Evolutionary conservation across 1,140 invertebrate genomes (phyloP).

Genomic region (Bombus superbus): DNA sequence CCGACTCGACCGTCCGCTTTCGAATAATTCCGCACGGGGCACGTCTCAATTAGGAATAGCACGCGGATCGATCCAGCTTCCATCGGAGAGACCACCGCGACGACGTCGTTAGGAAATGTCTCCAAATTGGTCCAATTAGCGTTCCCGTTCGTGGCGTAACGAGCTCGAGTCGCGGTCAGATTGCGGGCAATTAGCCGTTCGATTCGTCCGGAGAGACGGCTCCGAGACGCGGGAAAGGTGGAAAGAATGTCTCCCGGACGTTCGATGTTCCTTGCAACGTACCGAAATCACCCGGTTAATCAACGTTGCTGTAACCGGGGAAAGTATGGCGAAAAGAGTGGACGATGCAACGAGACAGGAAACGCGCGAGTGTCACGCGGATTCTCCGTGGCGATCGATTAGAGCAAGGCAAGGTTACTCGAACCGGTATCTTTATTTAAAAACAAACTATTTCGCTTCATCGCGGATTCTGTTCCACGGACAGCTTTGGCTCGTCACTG

Average conservation of each 20-base stretch:
- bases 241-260: background rate
- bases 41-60: conserved; percentile 59
- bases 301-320: conserved; percentile 20
- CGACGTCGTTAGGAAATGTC: conserved; percentile 53
- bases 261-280: background rate
- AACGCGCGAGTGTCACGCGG: background rate
- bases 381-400: background rate
- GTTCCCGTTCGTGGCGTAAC: conserved; percentile 27
- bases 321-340: conserved; percentile 51
- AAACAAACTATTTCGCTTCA: too few relatives aligned
- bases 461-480: too few relatives aligned
- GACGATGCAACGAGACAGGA: background rate
- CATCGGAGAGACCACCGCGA: conserved; percentile 36
- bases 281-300: conserved; percentile 3
- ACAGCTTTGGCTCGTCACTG: too few relatives aligned
- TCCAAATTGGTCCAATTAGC: conserved; percentile 53
- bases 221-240: background rate
- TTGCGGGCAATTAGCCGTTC: conserved; percentile 44
- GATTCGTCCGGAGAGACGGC: conserved; percentile 7
- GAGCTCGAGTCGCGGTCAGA: conserved; percentile 10
- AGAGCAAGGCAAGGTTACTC: background rate
- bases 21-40: conserved; percentile 46
- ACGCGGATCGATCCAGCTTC: conserved; percentile 2
- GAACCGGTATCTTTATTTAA: too few relatives aligned
- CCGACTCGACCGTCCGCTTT: background rate